phyloP scores from a whole-genome alignment of 92 coral and sea anemone genomes.

The Heliopora coerulea region DNA sequence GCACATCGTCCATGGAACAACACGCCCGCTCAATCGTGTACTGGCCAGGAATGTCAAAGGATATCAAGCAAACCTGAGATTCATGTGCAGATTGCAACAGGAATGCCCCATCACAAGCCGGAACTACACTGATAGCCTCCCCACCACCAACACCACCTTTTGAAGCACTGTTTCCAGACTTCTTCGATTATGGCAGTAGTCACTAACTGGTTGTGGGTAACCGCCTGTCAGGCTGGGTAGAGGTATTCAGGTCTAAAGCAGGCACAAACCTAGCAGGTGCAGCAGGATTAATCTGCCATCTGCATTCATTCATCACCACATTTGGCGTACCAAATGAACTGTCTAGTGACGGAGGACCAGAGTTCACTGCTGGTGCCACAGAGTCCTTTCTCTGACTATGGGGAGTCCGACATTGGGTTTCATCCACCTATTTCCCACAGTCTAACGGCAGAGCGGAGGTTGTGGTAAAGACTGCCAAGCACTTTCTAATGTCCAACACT shows the following conservation, averaged over 20 bases:
- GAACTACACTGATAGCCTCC: constrained; percentile 43
- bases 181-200: constrained; percentile 34
- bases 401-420: constrained; percentile 56
- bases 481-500: constrained; percentile 56
- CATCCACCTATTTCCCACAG: constrained; percentile 55
- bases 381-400: constrained; percentile 57
- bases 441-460: no score
- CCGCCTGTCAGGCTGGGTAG: constrained; percentile 67
- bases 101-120: constrained; percentile 49
- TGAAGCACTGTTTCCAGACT: constrained; percentile 51
- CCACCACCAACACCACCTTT: constrained; percentile 55
- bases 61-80: constrained; percentile 42
- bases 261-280: constrained; percentile 59
- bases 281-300: constrained; percentile 59
- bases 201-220: constrained; percentile 42
- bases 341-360: constrained; percentile 65
- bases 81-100: constrained; percentile 51
- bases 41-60: constrained; percentile 54
- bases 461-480: constrained; percentile 53
- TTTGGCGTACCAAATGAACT: constrained; percentile 63
- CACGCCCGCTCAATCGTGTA: constrained; percentile 31
- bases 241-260: constrained; percentile 55
- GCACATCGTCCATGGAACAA: constrained; percentile 32
- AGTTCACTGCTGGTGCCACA: constrained; percentile 51
- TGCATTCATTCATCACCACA: constrained; percentile 58